Base-by-base conservation (phyloP, 2,113 vertebrate species). In the Paramisgurnus dabryanus region DNA sequence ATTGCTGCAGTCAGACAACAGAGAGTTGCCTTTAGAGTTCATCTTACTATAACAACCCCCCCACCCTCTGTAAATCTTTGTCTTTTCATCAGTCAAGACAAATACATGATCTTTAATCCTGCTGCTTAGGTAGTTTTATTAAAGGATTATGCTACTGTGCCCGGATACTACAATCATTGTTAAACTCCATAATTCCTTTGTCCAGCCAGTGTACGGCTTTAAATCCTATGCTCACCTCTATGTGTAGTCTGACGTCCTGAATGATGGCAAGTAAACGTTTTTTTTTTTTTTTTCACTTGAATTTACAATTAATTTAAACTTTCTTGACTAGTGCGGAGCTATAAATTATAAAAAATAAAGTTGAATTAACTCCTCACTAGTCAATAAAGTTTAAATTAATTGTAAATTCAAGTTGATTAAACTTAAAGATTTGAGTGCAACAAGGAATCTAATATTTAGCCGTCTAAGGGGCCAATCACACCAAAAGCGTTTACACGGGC, bases 51-150 rank as follows among this genome's bases (percentile, higher is more conserved):
- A 87, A 82, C 74, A 89, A 90, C 22, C 22, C 39, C 75, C 11
- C 45, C 47, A n/a, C 67, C 84, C 89, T 82, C 84, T 72, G 76
- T 83, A 81, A 86, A 27, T 57, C 67, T 61, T 63, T 68, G 10
- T 60, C 57, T 90, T 91, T 90, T 91, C 89, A 89, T 89, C 88
- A 89, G 87, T 75, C 61, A 67, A 86, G 87, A 89, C 90, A 90
- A 91, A 91, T 90, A 91, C 86, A 88, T 86, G 83, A 79, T 79
- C 61, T 53, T 58, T 90, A 91, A 92, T 91, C 90, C 87, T 70
- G 84, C 67, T 50, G 88, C 88, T 88, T 89, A 90, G 80, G 78
- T 83, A 85, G 86, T 83, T 91, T 91, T 88, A 91, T 90, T 89
- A 87, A 85, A 88, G 80, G 82, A 84, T 87, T 88, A 87, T 84